phyloP scores from a whole-genome alignment of 2,888 invertebrate genomes.

The Napeogenes inachia region DNA sequence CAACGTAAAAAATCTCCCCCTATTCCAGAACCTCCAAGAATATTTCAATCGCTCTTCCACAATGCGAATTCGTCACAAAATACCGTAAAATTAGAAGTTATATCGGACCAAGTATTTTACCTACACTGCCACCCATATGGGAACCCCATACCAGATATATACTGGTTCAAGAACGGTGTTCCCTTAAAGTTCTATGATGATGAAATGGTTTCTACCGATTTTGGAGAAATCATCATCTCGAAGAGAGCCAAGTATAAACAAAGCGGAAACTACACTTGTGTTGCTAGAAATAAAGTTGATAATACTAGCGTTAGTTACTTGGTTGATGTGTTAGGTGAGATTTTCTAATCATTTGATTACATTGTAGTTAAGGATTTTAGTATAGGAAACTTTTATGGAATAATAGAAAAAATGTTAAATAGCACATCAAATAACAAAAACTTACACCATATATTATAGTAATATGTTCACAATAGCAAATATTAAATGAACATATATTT shows the following conservation, averaged over 20 bases:
- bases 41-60: constrained; percentile 53
- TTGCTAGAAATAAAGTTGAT: constrained; percentile 77
- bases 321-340: constrained; percentile 68
- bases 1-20: too few species aligned
- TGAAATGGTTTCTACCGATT: constrained; percentile 55
- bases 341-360: neutral
- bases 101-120: constrained; percentile 64
- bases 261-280: constrained; percentile 77
- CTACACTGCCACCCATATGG: constrained; percentile 78
- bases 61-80: constrained; percentile 38
- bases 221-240: constrained; percentile 56
- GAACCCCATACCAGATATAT: constrained; percentile 76
- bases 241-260: constrained; percentile 49
- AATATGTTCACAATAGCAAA: too few species aligned
- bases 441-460: too few species aligned
- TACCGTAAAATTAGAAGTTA: constrained; percentile 48
- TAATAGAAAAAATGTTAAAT: too few species aligned
- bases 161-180: constrained; percentile 77
- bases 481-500: too few species aligned
- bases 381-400: neutral
- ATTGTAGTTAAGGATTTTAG: neutral
- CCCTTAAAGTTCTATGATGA: constrained; percentile 70
- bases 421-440: too few species aligned
- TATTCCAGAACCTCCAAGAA: constrained; percentile 64
- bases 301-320: constrained; percentile 59